Conservation (phyloP, 1,140 invertebrate genomes). For the Trichomalopsis sarcophagae region DNA sequence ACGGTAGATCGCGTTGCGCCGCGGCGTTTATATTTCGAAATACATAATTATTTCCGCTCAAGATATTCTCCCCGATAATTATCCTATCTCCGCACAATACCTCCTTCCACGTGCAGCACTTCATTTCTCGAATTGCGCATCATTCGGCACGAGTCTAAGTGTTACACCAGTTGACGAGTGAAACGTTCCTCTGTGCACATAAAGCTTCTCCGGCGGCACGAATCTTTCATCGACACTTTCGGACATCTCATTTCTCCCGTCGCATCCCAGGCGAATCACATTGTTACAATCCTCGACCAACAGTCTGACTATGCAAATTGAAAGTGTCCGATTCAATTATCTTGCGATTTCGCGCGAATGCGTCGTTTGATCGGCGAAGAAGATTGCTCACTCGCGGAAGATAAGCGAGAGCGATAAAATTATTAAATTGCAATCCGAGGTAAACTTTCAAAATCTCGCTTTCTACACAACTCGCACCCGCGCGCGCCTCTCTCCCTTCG, state of each 20-base stretch:
- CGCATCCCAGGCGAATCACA: too few relatives aligned
- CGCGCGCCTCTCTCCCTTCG: too few relatives aligned
- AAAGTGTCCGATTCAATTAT: background rate
- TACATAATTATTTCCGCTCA: background rate
- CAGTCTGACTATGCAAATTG: background rate
- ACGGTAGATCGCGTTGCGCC: background rate
- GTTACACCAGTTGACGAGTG: background rate
- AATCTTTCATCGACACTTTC: background rate
- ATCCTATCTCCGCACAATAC: too few relatives aligned
- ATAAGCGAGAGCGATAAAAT: background rate
- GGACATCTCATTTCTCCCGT: background rate
- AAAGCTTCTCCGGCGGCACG: background rate
- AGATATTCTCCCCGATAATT: background rate
- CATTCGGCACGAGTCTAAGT: background rate
- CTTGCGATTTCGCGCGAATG: background rate
- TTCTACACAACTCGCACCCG: background rate
- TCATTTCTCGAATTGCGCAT: too few relatives aligned
- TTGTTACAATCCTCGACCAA: too few relatives aligned
- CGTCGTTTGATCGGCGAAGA: too few relatives aligned
- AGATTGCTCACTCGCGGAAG: too few relatives aligned
- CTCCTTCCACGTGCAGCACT: too few relatives aligned
- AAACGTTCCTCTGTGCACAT: background rate
- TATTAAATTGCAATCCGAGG: background rate
- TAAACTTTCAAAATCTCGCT: too few relatives aligned
- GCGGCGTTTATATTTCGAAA: background rate